Evolutionary conservation across 1,140 invertebrate species (phyloP).

Genomic region (Armadillidium nasatum): DNA sequence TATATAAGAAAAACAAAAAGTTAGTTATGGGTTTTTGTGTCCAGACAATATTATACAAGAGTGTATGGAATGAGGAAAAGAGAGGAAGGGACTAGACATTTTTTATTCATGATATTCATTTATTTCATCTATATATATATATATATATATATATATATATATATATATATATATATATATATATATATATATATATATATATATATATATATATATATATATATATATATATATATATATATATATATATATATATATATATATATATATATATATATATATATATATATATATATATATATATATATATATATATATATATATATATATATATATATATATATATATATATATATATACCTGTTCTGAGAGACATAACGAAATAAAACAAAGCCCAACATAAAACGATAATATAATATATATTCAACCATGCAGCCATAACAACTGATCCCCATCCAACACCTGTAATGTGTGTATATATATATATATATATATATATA

Average conservation of each 20-base stretch:
- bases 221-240: too few species aligned
- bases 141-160: too few species aligned
- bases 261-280: slow-evolving; percentile 18
- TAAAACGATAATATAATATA: slow-evolving; percentile 97
- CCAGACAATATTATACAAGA: too few species aligned
- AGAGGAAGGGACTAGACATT: too few species aligned
- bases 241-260: neutral
- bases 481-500: slow-evolving; percentile 20
- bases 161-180: too few species aligned
- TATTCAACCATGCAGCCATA: slow-evolving; percentile 98
- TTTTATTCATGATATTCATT: too few species aligned
- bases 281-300: slow-evolving; percentile 16
- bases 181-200: too few species aligned
- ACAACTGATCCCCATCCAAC: slow-evolving; percentile 97
- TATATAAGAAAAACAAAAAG: too few species aligned
- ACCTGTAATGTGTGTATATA: slow-evolving; percentile 56
- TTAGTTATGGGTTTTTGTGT: too few species aligned
- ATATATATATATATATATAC: slow-evolving; percentile 52
- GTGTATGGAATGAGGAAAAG: too few species aligned
- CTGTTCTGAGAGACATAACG: slow-evolving; percentile 78
- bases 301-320: slow-evolving; percentile 14
- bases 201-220: too few species aligned
- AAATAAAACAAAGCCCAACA: slow-evolving; percentile 98
- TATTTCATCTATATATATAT: too few species aligned
- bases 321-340: neutral